Evolutionary conservation across 2,797 vertebrate species (phyloP).

Genomic region (Premnoplex brunnescens): DNA sequence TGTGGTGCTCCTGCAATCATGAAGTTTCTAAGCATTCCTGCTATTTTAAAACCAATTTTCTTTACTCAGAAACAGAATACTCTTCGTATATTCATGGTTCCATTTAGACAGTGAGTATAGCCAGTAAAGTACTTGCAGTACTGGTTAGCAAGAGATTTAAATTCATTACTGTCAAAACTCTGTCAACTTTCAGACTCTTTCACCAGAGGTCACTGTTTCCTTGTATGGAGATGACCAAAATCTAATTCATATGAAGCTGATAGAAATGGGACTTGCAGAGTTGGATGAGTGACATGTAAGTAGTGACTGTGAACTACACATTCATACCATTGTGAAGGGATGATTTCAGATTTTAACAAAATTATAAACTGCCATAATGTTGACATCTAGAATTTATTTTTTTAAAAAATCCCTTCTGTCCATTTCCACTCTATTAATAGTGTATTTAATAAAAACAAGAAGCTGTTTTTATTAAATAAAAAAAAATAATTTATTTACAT

Average conservation of each 20-base stretch:
- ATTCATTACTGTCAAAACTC: neutral
- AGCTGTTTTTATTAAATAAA: no score
- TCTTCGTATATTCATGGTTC: neutral
- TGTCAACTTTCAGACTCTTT: conserved; percentile 59
- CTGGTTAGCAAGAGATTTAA: neutral
- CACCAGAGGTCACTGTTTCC: conserved; percentile 79
- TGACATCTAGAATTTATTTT: neutral
- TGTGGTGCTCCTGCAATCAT: accelerated
- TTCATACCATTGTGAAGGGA: neutral
- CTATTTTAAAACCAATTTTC: neutral
- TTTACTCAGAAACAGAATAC: neutral
- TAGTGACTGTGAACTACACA: neutral
- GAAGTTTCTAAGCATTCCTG: neutral
- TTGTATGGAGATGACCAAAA: conserved; percentile 79
- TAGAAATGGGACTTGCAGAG: conserved; percentile 85
- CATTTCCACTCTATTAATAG: neutral
- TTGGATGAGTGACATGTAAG: conserved; percentile 74
- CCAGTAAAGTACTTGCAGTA: neutral
- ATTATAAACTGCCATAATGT: neutral
- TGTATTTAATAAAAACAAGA: neutral
- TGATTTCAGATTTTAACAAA: neutral
- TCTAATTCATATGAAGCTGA: conserved; percentile 82
- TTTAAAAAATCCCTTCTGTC: neutral
- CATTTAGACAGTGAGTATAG: neutral
- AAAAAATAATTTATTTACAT: neutral